These are phyloP conservation scores for Aurelia aurita complex sp. Pacific DNA, from an alignment of 30 jellyfish, hydroid and myxozoan species.

Conservation along the genomic window DNA sequence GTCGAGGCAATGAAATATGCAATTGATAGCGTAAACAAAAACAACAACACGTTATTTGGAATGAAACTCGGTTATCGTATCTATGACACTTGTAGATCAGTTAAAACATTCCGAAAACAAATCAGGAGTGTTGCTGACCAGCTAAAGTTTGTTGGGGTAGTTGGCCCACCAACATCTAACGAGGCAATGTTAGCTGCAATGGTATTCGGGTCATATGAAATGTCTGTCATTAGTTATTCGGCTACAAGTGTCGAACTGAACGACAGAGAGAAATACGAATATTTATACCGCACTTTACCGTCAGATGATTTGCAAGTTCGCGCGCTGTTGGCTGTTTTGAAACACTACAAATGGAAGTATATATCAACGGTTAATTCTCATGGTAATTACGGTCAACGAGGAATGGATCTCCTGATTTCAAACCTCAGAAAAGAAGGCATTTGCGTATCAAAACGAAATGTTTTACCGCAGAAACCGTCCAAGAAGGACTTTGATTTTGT, in stretches of 20 bases:
- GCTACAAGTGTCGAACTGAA: slow-evolving; percentile 63
- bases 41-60: slow-evolving; percentile 5
- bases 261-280: slow-evolving; percentile 34
- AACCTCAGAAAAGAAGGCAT: slow-evolving; percentile 3
- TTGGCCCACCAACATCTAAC: slow-evolving; percentile 65
- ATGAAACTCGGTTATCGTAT: slow-evolving; percentile 42
- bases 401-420: slow-evolving; percentile 32
- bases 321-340: slow-evolving; percentile 44
- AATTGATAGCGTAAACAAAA: slow-evolving; percentile 19
- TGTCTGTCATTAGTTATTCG: slow-evolving; percentile 38
- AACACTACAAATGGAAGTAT: slow-evolving; percentile 59
- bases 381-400: slow-evolving; percentile 65
- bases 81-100: slow-evolving; percentile 47
- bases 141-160: background rate
- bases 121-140: background rate
- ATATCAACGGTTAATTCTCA: slow-evolving; percentile 56
- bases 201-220: slow-evolving; percentile 19
- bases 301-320: slow-evolving; percentile 43
- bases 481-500: slow-evolving; percentile 7
- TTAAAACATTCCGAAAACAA: slow-evolving; percentile 21
- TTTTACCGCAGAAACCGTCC: slow-evolving; percentile 22
- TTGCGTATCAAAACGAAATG: slow-evolving; percentile 52
- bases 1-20: slow-evolving; percentile 76
- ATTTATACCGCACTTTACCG: slow-evolving; percentile 60
- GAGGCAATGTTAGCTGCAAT: slow-evolving; percentile 60